Base-by-base conservation (phyloP, 2,797 vertebrate genomes). In the Heteromormyrus szaboi region DNA sequence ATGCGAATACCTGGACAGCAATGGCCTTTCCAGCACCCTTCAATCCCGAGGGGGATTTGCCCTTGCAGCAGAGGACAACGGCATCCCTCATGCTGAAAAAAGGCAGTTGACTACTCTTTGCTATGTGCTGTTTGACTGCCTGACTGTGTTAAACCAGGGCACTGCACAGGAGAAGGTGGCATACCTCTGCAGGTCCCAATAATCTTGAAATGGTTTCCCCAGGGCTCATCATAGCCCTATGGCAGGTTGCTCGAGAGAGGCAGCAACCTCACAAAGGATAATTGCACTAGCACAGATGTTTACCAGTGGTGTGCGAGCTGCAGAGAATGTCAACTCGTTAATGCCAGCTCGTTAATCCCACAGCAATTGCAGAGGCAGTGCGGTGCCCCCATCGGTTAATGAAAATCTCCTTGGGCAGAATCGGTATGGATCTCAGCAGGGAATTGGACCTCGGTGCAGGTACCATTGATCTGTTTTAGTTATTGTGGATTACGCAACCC, bases 341-440 rank as follows among this genome's bases (percentile, higher is more conserved):
- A 41, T 81, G 76, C 41, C 41, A 12, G 8, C 37, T 81, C 76
- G 41, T 81, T 81, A 81, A 44, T 81, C 68, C 68, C 29, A 76
- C 68, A 37, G 76, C 37, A 46, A 81, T 81, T 22, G 19, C 41
- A 81, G 41, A 81, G 76, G 76, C 76, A 81, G 76, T 22, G 19
- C 17, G 2, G 41, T 22, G 37, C 76, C 76, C 76, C 76, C 41
- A n/a, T 76, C 37, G 14, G 76, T 81, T 81, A 81, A 81, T 81
- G 76, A 81, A 81, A 44, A 81, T 81, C 76, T 81, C 76, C 41
- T 81, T 46, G 41, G 76, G 44, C 41, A 81, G 41, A 44, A 81
- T 81, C 41, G 41, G 76, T 81, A 44, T 81, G 76, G 76, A 81
- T 81, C 76, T 81, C 41, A 81, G 76, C 37, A 81, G 37, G 76